Conservation (phyloP, 2,797 vertebrate genomes). For the Hephaestus fuliginosus region DNA sequence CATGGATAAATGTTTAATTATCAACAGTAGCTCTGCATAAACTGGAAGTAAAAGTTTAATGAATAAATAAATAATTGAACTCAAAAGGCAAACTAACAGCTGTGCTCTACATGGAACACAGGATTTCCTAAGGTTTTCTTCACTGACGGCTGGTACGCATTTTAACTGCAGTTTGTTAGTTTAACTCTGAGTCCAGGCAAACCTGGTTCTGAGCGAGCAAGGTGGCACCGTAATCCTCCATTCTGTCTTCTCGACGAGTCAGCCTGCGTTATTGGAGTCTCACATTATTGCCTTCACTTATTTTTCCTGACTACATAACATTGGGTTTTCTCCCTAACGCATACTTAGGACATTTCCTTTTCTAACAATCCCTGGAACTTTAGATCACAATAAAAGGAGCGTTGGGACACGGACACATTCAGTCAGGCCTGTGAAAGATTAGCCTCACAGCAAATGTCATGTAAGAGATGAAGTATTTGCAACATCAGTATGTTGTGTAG, state of each 20-base stretch:
- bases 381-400: not conserved
- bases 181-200: conserved; percentile 44
- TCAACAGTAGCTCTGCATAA: conserved; percentile 49
- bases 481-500: not conserved
- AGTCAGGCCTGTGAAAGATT: not conserved
- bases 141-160: conserved; percentile 29
- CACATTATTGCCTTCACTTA: conserved; percentile 21
- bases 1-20: conserved; percentile 44
- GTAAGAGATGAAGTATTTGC: not conserved
- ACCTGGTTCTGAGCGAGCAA: conserved; percentile 25
- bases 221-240: conserved; percentile 30
- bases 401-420: no score
- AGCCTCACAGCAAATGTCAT: no score
- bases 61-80: conserved; percentile 57
- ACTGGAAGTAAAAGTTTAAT: conserved; percentile 54
- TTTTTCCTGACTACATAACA: conserved; percentile 20
- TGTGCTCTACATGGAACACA: conserved; percentile 26
- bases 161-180: conserved; percentile 50
- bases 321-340: not conserved
- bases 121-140: conserved; percentile 37
- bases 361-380: not conserved
- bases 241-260: conserved; percentile 27
- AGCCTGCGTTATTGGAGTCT: conserved; percentile 16
- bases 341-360: not conserved
- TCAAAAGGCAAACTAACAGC: conserved; percentile 49